Conservation (phyloP, 2,888 invertebrate genomes). For the Colostygia pectinataria region DNA sequence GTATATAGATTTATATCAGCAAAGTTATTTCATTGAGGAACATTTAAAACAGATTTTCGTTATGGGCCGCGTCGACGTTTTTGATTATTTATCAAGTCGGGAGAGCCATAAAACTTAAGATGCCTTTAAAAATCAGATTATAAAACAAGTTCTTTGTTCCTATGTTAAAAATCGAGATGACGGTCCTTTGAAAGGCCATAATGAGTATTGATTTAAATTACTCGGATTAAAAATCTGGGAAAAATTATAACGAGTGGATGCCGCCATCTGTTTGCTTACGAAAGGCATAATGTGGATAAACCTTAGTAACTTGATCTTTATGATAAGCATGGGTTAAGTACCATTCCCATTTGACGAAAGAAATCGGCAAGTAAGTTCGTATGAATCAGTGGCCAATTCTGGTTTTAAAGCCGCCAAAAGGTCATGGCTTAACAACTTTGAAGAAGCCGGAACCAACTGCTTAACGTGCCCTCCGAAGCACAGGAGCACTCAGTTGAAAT, state of each 20-base stretch:
- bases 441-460: no score
- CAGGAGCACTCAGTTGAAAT: no score
- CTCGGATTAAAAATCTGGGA: conserved; percentile 78
- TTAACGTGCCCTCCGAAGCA: no score
- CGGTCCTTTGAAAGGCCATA: conserved; percentile 78
- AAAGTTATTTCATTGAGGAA: conserved; percentile 51
- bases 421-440: no score
- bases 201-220: conserved; percentile 83
- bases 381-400: no score
- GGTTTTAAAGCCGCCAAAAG: no score
- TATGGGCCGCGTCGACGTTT: conserved; percentile 58
- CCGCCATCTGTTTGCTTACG: conserved; percentile 59
- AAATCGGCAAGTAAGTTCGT: no score
- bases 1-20: conserved; percentile 47
- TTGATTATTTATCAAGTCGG: conserved; percentile 69
- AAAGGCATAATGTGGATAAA: conserved; percentile 52
- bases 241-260: conserved; percentile 78
- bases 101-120: conserved; percentile 71
- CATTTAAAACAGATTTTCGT: conserved; percentile 51
- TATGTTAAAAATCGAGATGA: conserved; percentile 72
- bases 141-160: conserved; percentile 78
- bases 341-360: no score
- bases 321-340: no score
- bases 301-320: neutral
- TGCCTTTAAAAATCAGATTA: conserved; percentile 77